Evolutionary conservation across 2,797 vertebrate species (phyloP), one percentile per base, ranked within the genome.

Genomic region (Acanthiza pusilla): DNA sequence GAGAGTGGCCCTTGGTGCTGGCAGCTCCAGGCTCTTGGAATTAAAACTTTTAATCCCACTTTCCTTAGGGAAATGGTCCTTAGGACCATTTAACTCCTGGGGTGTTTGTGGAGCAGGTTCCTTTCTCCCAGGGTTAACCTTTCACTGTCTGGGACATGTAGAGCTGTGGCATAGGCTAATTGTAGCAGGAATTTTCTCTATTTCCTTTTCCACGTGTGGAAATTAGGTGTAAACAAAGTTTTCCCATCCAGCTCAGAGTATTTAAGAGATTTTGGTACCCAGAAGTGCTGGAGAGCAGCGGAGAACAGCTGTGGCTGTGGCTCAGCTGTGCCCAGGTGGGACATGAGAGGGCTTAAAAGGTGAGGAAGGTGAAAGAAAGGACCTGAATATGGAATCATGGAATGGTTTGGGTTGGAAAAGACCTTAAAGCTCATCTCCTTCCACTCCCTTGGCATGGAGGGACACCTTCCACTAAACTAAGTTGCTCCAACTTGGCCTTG

Each of bases 81-180:
- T 17, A 25, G 55, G 32, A 8, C 15, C 5, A 0, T 17, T 71
- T 13, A 23, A 78, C 13, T 67, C 32, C 32, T 5, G 16, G 10
- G 13, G 4, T 38, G 9, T 48, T 57, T 18, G 29, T 42, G 65
- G 61, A 26, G 2, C 7, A 21, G 29, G 9, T 29, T 53, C n/a
- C 20, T 60, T 60, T 54, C 61, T 82, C 40, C 43, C 25, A 8
- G 18, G 16, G 25, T 32, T 38, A 25, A n/a, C 40, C 65, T 36
- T 0, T 29, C 38, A 18, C 23, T 26, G 7, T 14, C 43, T 42
- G 40, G 77, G 78, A 19, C 20, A 5, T 0, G 2, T 9, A 18
- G 40, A 40, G 60, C 27, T 40, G 19, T 17, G 25, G 34, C 60
- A 30, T 16, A 16, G 9, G 8, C 7, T 10, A 34, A 23, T 7